Conservation (phyloP, 2,888 invertebrate genomes). For the Cabera pusaria region DNA sequence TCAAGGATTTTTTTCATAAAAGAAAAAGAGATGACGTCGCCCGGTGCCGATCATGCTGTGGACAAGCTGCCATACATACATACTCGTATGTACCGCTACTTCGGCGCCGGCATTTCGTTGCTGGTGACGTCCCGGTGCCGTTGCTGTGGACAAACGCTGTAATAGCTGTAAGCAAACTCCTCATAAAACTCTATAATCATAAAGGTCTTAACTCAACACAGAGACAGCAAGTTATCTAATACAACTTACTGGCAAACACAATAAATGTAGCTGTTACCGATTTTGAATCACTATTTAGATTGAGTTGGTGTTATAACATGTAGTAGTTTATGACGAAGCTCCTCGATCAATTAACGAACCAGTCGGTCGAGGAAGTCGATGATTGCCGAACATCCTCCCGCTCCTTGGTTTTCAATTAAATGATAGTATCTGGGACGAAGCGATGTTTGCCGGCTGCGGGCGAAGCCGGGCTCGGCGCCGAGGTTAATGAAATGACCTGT, state of each 20-base stretch:
- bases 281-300: slow-evolving; percentile 13
- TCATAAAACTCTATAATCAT: too few species aligned
- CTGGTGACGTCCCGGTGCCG: too few species aligned
- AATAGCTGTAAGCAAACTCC: too few species aligned
- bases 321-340: slow-evolving; percentile 17
- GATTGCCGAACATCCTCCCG: slow-evolving; percentile 19
- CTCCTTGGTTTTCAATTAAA: slow-evolving; percentile 28
- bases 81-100: too few species aligned
- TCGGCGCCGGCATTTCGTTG: too few species aligned
- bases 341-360: slow-evolving; percentile 24
- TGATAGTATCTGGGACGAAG: slow-evolving; percentile 24
- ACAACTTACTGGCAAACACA: not conserved
- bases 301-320: slow-evolving; percentile 6
- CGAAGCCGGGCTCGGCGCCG: slow-evolving; percentile 10
- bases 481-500: slow-evolving; percentile 30
- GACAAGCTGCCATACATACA: too few species aligned
- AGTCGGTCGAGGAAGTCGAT: slow-evolving; percentile 24
- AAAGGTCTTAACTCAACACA: too few species aligned
- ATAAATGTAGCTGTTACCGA: not conserved
- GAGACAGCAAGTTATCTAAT: too few species aligned
- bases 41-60: too few species aligned
- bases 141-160: too few species aligned
- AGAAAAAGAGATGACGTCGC: too few species aligned
- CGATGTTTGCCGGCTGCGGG: not conserved
- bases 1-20: too few species aligned